A percentile compares a stretch with the other conserved stretches of the same genome.
phyloP scores from a whole-genome alignment of 2,113 vertebrate genomes.

The Chascanopsetta lugubris region DNA sequence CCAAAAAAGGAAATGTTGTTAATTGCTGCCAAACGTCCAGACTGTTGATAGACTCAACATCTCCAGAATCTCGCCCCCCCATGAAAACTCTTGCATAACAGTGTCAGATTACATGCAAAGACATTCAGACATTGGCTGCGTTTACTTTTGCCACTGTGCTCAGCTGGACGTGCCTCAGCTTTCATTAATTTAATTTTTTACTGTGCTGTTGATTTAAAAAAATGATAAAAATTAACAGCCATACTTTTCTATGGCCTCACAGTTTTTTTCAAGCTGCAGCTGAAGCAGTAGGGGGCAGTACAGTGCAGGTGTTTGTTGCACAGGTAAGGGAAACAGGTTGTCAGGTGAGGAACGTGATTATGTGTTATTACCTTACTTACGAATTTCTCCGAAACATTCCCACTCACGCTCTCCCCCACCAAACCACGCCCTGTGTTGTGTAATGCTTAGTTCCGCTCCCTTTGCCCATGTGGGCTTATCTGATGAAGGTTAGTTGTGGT shows the following conservation, averaged over 20 bases:
- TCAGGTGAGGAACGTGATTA: constrained; percentile 39
- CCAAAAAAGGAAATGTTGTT: constrained; percentile 39
- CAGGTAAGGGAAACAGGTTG: constrained; percentile 49
- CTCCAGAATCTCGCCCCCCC: constrained; percentile 9
- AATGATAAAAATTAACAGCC: neutral
- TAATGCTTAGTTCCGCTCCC: neutral
- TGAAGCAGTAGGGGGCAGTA: constrained; percentile 73
- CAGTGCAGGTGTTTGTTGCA: constrained; percentile 58
- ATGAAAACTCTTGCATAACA: constrained; percentile 22
- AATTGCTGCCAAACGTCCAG: constrained; percentile 17
- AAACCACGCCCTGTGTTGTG: constrained; percentile 22
- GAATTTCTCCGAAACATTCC: constrained; percentile 19
- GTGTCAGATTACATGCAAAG: constrained; percentile 63
- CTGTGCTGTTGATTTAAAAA: neutral
- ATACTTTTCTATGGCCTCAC: neutral
- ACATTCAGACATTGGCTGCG: constrained; percentile 43
- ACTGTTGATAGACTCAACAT: constrained; percentile 30
- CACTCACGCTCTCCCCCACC: neutral
- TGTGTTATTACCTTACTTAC: neutral
- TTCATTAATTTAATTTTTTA: neutral
- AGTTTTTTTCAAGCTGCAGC: neutral
- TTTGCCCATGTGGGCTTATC: neutral
- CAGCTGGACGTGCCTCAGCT: constrained; percentile 7
- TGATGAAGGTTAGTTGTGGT: constrained; percentile 5
- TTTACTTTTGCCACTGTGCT: constrained; percentile 30